Base-by-base conservation (phyloP, 2,888 invertebrate genomes). In the Oscheius sp. region DNA sequence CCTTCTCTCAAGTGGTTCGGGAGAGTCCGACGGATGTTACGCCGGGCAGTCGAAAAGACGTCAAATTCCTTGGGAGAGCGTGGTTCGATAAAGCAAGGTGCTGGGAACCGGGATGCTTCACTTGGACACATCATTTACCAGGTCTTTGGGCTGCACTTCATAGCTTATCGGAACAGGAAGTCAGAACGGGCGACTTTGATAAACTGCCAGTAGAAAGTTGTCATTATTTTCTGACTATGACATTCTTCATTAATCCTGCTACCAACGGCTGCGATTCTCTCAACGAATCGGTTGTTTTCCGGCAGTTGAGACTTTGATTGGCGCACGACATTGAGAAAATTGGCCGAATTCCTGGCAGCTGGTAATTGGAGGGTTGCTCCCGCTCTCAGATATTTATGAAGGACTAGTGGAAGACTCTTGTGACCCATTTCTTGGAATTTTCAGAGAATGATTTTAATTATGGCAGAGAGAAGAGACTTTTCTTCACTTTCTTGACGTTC, bases 1-100 rank as follows among this genome's bases (percentile, higher is more conserved):
- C 55, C 55, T 55, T 55, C 55, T 55, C 55, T 55, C 55, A 55
- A 55, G 55, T 55, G 55, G 55, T 33, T 55, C 55, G 55, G 55
- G 55, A 55, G 55, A 55, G 34, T 34, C 55, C 55, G 55, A 55
- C 34, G 55, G 20, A 55, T 55, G 55, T 55, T 55, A 55, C 55
- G 55, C 37, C 48, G 25, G 55, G 55, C 55, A 55, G 55, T 37
- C 33, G 55, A 55, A 55, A 55, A 33, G 37, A 55, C 55, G 55
- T 55, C 55, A 55, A 55, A 55, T 55, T 55, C 55, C 55, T 37
- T 55, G 55, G n/a, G 55, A 55, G 34, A 55, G 55, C 55, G 33
- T 55, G 37, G 55, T 55, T 55, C 55, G 55, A 55, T 55, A 55
- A 55, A 55, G 55, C 55, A 55, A 55, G 55, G 55, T 55, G 33